Evolutionary conservation across 2,797 vertebrate species (phyloP), one percentile per base, ranked within the genome.

Genomic region (Columba guinea): DNA sequence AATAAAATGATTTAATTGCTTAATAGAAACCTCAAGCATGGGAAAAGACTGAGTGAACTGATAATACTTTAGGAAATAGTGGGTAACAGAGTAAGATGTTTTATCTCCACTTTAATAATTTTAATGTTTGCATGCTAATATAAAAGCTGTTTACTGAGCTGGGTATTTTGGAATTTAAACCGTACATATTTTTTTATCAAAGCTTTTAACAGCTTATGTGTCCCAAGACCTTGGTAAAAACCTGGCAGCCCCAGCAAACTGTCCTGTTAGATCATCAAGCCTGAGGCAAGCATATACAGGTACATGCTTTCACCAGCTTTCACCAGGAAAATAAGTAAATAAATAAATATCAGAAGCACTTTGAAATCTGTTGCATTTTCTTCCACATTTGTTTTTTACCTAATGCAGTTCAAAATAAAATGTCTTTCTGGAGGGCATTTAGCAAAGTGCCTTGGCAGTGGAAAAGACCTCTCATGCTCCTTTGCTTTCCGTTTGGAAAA

Each of bases 391-490:
- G 62, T 93, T 92, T 95, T 87, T 90, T 35, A 94, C 67, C 39
- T 74, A 81, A 89, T 62, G 51, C 5, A 28, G 24, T 78, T 86
- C 48, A 90, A 58, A 82, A 83, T 65, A 85, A 96, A 93, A 92
- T 80, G 14, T 69, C 48, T 96, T 94, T 94, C 86, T 55, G 84
- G 63, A 92, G 67, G 96, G 93, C 82, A 92, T 94, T 79, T 96
- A 90, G 48, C 69, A 86, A 92, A 96, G 84, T 89, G 62, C 77
- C 23, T 95, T 89, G 90, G 51, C 37, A 73, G n/a, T 87, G 52
- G 52, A 89, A 95, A 89, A 88, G 69, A 82, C 44, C 60, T 89
- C 59, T 69, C 27, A 53, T 5, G 27, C 22, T 77, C 56, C 67
- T 83, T 84, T 80, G 58, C 71, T 95, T 93, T 94, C 67, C 52